These are phyloP conservation scores for Galeopsomyia nigrocyanea DNA, from an alignment of 2,888 invertebrate species.

Conservation along the genomic window DNA sequence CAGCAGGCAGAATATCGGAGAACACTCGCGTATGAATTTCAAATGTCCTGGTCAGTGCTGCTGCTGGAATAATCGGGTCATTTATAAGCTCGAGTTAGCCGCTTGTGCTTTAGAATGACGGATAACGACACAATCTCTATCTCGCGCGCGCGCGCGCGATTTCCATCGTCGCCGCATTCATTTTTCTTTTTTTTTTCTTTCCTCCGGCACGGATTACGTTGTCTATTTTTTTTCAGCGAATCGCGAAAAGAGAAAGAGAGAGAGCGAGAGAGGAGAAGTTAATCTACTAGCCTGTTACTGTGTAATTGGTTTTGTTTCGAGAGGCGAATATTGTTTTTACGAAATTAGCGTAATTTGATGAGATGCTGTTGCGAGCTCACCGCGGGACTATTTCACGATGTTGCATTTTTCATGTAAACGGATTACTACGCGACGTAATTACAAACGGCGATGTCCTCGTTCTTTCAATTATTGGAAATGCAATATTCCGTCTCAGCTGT, in stretches of 20 bases:
- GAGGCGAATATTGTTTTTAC: conserved; percentile 7
- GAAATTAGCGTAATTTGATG: conserved; percentile 1
- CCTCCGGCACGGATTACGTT: neutral
- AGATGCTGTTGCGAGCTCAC: neutral
- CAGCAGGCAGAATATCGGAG: conserved; percentile 40
- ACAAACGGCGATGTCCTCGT: too few species aligned
- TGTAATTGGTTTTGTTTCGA: conserved; percentile 25
- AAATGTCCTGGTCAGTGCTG: conserved; percentile 47
- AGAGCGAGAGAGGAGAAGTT: neutral
- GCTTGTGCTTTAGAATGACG: conserved; percentile 61
- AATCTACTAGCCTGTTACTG: neutral
- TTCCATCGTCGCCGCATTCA: neutral
- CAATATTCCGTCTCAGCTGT: too few species aligned
- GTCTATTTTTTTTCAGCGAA: conserved; percentile 18
- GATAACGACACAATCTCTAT: conserved; percentile 54
- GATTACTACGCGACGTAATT: too few species aligned
- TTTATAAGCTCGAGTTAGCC: conserved; percentile 62
- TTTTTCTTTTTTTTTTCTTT: neutral
- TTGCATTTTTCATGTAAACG: too few species aligned
- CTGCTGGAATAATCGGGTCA: conserved; percentile 62
- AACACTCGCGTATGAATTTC: conserved; percentile 54
- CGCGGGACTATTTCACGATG: too few species aligned
- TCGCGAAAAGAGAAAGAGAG: neutral
- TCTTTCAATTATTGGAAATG: too few species aligned
- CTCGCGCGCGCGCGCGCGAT: too few species aligned